phyloP scores from a whole-genome alignment of 2,888 invertebrate genomes.

The Acheta domesticus region DNA sequence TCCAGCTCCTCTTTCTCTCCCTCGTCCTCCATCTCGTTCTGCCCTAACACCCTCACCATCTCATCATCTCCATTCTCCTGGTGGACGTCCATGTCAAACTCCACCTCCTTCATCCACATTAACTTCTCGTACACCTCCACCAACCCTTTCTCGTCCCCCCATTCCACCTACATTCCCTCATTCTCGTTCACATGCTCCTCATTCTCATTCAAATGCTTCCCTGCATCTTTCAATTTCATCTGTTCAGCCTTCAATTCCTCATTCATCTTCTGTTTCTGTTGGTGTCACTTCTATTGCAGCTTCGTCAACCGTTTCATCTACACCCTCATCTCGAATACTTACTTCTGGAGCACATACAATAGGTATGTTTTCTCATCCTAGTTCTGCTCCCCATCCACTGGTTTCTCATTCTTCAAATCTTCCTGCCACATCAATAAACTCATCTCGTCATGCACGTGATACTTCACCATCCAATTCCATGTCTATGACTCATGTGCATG shows the following conservation, averaged over 20 bases:
- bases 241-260: not conserved
- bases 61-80: not conserved
- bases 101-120: not conserved
- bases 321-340: no score
- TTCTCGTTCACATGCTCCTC: not conserved
- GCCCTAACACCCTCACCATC: not conserved
- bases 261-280: not conserved
- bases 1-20: not conserved
- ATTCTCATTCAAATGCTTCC: not conserved
- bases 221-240: not conserved
- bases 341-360: no score
- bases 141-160: not conserved
- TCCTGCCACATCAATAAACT: no score
- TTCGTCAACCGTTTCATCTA: no score
- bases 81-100: not conserved
- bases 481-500: no score
- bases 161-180: not conserved
- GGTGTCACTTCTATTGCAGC: no score
- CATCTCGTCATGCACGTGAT: no score
- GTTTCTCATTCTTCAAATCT: no score
- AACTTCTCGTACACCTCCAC: not conserved
- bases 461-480: no score
- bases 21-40: not conserved
- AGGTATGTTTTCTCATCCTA: no score
- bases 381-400: no score